Evolutionary conservation across 2,888 invertebrate genomes (phyloP).

Genomic region (Harpagoxenus sublaevis): DNA sequence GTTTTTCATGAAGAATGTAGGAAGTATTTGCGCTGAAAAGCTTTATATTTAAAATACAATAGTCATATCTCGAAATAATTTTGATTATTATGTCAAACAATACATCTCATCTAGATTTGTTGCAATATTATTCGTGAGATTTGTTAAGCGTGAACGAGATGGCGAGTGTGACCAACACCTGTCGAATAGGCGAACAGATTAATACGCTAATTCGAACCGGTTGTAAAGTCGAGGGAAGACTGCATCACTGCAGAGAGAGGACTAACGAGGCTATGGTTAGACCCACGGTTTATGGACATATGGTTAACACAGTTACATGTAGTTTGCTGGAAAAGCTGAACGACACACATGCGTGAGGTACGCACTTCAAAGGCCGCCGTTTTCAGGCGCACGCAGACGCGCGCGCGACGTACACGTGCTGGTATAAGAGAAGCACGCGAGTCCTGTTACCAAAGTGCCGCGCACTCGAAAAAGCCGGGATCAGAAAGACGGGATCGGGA

Average conservation of each 20-base stretch:
- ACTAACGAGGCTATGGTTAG: conserved; percentile 75
- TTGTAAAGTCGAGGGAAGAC: conserved; percentile 6
- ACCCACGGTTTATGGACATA: conserved; percentile 72
- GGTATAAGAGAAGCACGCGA: conserved; percentile 81
- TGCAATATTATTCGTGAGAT: background rate
- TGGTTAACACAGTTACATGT: conserved; percentile 72
- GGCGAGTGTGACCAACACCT: conserved; percentile 58
- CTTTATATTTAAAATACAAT: background rate
- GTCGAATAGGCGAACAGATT: conserved; percentile 76
- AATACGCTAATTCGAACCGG: conserved; percentile 64
- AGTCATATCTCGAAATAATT: background rate
- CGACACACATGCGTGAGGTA: conserved; percentile 62
- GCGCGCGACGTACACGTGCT: conserved; percentile 81
- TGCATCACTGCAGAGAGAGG: conserved; percentile 13
- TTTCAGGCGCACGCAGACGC: conserved; percentile 60
- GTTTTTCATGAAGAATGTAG: background rate
- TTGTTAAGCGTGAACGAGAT: conserved; percentile 43
- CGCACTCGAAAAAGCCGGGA: conserved; percentile 66
- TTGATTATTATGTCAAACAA: background rate
- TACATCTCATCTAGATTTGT: background rate
- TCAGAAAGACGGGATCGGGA: conserved; percentile 24
- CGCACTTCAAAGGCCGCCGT: conserved; percentile 56
- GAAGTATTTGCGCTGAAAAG: background rate
- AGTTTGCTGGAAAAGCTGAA: conserved; percentile 48
- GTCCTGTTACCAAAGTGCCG: conserved; percentile 85